A percentile compares a stretch with the other conserved stretches of the same genome.
phyloP scores from a whole-genome alignment of 2,888 invertebrate species.

The Helobdella robusta region DNA sequence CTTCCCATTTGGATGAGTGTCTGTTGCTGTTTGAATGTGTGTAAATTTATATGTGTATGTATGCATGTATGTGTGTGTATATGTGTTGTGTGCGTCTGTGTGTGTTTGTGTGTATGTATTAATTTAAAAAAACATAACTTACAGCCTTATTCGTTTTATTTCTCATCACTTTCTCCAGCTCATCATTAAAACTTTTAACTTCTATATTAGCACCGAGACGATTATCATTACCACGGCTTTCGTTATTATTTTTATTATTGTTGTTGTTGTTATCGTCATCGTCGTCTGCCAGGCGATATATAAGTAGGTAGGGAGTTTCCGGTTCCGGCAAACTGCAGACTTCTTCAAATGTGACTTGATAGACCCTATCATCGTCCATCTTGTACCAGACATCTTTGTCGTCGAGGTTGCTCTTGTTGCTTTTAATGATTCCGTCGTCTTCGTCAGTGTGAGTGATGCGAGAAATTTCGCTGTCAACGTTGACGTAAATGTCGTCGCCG shows the following conservation, averaged over 20 bases:
- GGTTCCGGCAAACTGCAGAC: background rate
- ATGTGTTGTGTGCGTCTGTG: slow-evolving; percentile 9
- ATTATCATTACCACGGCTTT: background rate
- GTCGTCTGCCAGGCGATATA: background rate
- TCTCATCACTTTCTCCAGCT: too few species aligned
- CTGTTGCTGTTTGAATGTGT: slow-evolving; percentile 7
- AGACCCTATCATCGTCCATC: background rate
- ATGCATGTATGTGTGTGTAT: slow-evolving; percentile 17
- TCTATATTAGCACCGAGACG: too few species aligned
- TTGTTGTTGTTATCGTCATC: background rate
- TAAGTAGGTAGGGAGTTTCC: background rate
- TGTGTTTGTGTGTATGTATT: slow-evolving; percentile 6
- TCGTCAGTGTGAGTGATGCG: too few species aligned
- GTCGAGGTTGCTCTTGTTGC: too few species aligned
- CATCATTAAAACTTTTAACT: too few species aligned
- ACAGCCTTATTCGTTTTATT: too few species aligned
- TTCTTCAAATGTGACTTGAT: background rate
- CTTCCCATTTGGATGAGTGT: slow-evolving; percentile 19
- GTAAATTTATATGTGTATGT: slow-evolving; percentile 17
- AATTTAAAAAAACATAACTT: background rate
- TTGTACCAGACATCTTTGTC: background rate
- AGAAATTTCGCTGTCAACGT: too few species aligned
- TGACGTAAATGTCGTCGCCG: too few species aligned
- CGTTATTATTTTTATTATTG: background rate
- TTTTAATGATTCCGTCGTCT: too few species aligned